Percentiles rank a stretch among this genome's conserved stretches.
These are phyloP conservation scores for Saturnia pavonia DNA, from an alignment of 2,888 invertebrate genomes.

Conservation along the genomic window DNA sequence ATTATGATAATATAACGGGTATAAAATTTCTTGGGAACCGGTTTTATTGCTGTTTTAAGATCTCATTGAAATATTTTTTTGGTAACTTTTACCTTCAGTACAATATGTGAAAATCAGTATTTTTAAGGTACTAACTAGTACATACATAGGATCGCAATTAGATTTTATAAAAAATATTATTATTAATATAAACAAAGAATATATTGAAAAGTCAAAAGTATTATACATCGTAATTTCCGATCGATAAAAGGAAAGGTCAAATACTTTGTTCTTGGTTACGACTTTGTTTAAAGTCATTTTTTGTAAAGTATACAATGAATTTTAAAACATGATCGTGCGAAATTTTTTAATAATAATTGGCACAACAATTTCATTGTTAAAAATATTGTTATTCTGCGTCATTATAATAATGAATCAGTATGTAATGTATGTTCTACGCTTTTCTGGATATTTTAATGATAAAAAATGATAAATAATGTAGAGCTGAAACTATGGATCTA, in stretches of 20 bases:
- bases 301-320: neutral
- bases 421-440: neutral
- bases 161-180: neutral
- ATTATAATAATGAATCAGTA: neutral
- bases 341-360: neutral
- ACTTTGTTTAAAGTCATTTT: slow-evolving; percentile 11
- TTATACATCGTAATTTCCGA: neutral
- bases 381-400: neutral
- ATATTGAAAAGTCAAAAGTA: neutral
- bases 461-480: too few species aligned
- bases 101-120: too few species aligned
- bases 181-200: neutral
- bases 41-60: neutral
- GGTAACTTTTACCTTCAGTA: too few species aligned
- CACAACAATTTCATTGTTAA: neutral
- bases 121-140: too few species aligned
- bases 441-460: neutral
- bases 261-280: neutral
- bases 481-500: too few species aligned
- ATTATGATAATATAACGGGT: slow-evolving; percentile 6
- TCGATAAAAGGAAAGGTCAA: slow-evolving; percentile 6
- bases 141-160: neutral
- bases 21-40: neutral
- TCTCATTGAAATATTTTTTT: neutral
- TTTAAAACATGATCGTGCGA: neutral